Base-by-base conservation (phyloP, 2,113 vertebrate genomes). In the Phalacrocorax pelagicus region DNA sequence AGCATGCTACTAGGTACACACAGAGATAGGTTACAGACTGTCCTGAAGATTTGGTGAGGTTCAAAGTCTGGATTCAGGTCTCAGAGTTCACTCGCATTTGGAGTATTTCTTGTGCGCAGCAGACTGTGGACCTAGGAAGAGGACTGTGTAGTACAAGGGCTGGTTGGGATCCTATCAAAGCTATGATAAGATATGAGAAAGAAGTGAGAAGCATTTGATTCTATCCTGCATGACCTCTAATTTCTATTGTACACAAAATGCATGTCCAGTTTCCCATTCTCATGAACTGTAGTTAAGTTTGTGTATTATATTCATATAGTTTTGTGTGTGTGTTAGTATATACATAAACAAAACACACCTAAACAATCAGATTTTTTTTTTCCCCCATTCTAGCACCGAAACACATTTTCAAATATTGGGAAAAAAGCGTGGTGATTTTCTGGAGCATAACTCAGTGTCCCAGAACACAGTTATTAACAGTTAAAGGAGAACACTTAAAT, bases 401-500 rank as follows among this genome's bases (percentile, higher is more conserved):
- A 2, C 18, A 69, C 34, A 38, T 44, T 84, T 86, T 82, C 21
- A 88, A 86, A 42, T 30, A 49, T 5, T 59, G 44, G 23, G 59
- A 69, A 66, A 66, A 11, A 47, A 79, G 3, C 0, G 0, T 57
- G 22, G 13, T 32, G 16, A 47, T 92, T 96, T 93, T 75, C 87
- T 88, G 81, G 81, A n/a, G 46, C 5, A 3, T 92, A 81, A 92
- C 75, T 81, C 77, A 26, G 44, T 92, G 91, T 94, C 84, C 79
- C 88, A 93, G 95, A 95, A 96, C 94, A 70, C 24, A 58, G 27
- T 77, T 71, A 82, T 75, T 51, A 58, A 46, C 72, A 42, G 65
- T 61, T 85, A 77, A 62, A 86, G 77, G 62, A 80, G 70, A 82
- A 90, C 63, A 77, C 52, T 95, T 85, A 70, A 82, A 92, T 81